These are phyloP conservation scores for Pelvicachromis taeniatus DNA, from an alignment of 2,113 vertebrate species.

Conservation along the genomic window DNA sequence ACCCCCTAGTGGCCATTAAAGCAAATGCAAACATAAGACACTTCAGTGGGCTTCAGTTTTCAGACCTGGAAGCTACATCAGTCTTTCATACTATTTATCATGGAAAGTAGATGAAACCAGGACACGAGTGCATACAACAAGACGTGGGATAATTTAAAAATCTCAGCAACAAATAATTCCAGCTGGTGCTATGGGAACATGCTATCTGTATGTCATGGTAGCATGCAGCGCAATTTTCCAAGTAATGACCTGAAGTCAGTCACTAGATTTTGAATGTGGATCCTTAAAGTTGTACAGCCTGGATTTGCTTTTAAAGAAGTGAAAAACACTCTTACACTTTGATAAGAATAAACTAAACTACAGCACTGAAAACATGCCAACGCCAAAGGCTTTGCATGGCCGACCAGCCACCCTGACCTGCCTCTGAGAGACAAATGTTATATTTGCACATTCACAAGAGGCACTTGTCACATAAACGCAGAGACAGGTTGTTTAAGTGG, in stretches of 20 bases:
- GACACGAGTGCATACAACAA: background rate
- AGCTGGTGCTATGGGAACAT: background rate
- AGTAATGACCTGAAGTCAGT: background rate
- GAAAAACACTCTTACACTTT: background rate
- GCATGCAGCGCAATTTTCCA: background rate
- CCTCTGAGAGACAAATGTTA: background rate
- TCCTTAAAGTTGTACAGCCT: background rate
- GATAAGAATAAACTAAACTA: background rate
- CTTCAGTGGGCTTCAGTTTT: too few species aligned
- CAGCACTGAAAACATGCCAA: rapidly evolving
- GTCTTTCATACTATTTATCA: background rate
- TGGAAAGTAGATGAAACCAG: background rate
- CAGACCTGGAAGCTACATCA: background rate
- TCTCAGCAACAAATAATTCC: background rate
- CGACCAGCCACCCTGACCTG: background rate
- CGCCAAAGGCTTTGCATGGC: background rate
- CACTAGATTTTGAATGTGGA: background rate
- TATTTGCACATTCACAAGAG: background rate
- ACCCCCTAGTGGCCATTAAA: background rate
- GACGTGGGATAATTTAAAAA: background rate
- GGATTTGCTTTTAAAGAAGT: background rate
- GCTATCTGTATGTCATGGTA: rapidly evolving
- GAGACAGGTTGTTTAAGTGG: background rate
- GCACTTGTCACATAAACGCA: background rate
- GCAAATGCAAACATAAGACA: background rate